Base-by-base conservation (phyloP, 2,113 vertebrate genomes). In the Oncorhynchus clarkii region DNA sequence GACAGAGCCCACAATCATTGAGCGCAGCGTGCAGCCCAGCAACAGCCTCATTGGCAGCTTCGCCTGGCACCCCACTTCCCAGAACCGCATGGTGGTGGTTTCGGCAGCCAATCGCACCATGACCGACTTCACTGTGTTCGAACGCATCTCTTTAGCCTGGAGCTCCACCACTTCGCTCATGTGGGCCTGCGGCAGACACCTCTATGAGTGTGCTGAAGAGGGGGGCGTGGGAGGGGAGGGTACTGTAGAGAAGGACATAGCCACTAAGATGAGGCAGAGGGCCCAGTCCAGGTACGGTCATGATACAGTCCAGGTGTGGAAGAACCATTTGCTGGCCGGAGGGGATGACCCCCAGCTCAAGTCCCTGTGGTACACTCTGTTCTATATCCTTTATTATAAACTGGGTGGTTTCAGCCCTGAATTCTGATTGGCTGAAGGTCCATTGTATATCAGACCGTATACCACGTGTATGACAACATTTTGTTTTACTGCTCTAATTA, bases 371-470 rank as follows among this genome's bases (percentile, higher is more conserved):
- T 98, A 93, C 31, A 98, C 97, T 51, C 94, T 99, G 71, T 95
- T 94, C 85, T 98, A 99, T 99, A 99, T 99, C 98, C 97, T 99
- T 98, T 99, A 97, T 97, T 98, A 93, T 94, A 51, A 51, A 34
- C 34, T 34, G 34, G 34, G 34, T 7, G 34, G 6, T 34, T 34
- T 34, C 34, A 34, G 6, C 34, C 34, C 6, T 34, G 34, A 34
- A 34, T 34, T 34, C 34, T 34, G 6, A 34, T 34, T 2, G 34
- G 34, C 34, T 34, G 34, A 34, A 34, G 34, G 34, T 27, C 34
- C 34, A 34, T 34, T 7, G 34, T 7, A 34, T 34, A 34, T 34
- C 34, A 34, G 34, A 34, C 34, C 6, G 34, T 8, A 34, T 34
- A 7, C 34, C 34, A 34, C 34, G 6, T 7, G 6, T 34, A 34